A percentile compares a stretch with the other conserved stretches of the same genome.
Evolutionary conservation across 2,888 invertebrate genomes (phyloP).

Genomic region (Apomyelois bistriatella): DNA sequence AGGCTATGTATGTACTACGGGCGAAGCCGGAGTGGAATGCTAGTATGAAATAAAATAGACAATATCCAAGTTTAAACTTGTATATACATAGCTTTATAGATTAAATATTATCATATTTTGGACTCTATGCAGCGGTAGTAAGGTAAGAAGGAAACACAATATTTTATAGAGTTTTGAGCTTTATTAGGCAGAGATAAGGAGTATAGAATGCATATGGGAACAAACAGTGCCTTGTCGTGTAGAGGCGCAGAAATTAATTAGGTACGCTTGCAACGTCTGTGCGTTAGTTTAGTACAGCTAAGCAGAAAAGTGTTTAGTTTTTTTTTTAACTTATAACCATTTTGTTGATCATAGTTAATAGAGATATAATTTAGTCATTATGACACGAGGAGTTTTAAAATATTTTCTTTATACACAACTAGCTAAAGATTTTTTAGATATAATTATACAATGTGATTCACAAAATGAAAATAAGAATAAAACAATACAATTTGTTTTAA

Average conservation of each 20-base stretch:
- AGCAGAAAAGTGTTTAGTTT: slow-evolving; percentile 16
- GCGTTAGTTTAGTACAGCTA: slow-evolving; percentile 14
- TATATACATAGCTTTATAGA: neutral
- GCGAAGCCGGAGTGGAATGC: too few species aligned
- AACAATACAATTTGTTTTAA: too few species aligned
- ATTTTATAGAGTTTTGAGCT: neutral
- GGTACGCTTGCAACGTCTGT: slow-evolving; percentile 34
- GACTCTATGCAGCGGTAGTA: neutral
- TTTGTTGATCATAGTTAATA: too few species aligned
- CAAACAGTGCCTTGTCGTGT: slow-evolving; percentile 22
- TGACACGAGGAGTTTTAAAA: too few species aligned
- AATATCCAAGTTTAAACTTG: neutral
- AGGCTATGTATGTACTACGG: too few species aligned
- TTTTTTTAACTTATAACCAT: too few species aligned
- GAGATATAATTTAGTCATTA: too few species aligned
- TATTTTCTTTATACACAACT: too few species aligned
- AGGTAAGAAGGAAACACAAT: neutral
- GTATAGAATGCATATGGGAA: neutral
- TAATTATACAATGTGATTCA: too few species aligned
- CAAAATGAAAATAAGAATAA: too few species aligned
- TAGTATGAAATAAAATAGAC: too few species aligned
- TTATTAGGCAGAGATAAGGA: neutral
- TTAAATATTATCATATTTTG: neutral
- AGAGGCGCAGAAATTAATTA: slow-evolving; percentile 55
- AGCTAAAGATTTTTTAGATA: too few species aligned